Evolutionary conservation across 2,888 invertebrate species (phyloP), one percentile per base, ranked within the genome.

Genomic region (Dermolepida albohirtum): DNA sequence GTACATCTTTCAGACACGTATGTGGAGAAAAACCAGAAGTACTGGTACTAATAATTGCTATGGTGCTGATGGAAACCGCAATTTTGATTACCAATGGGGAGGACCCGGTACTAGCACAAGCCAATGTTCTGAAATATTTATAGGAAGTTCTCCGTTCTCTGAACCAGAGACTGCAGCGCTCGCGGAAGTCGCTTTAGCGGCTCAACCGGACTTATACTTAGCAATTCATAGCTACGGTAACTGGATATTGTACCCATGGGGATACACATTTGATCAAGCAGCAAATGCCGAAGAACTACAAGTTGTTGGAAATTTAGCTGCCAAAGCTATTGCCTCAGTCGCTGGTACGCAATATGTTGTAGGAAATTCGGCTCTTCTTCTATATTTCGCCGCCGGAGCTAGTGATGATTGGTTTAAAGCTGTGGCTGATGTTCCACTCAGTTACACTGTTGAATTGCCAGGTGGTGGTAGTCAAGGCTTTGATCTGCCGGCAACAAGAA

Each of bases 31-130:
- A 78, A 92, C 90, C 0, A 86, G 91, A 0, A 86, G 88, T 0
- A 85, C 84, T 0, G 77, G 16, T 14, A 0, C 78, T 0, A 22
- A n/a, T n/a, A 75, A 79, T 0, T 93, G 93, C 73, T 82, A 82
- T 4, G 94, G 94, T 8, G 89, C 89, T 0, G 94, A 94, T 77
- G 88, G 88, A 0, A 94, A 94, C 80, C 85, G 93, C 1, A 94
- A 94, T 82, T 94, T 88, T 75, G 91, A 87, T 64, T 88, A 87
- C 75, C 83, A 86, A 68, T 93, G 92, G 92, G 88, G 86, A 83
- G 86, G 70, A 52, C 22, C 86, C 22, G 74, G 73, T 10, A 51
- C 71, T 14, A 73, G 72, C 67, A 57, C 50, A 16, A 62, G 64
- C n/a, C 62, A 71, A 65, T 93, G 93, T 77, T 72, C 81, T 0